A percentile compares a stretch with the other conserved stretches of the same genome.
Conservation (phyloP, 2,888 invertebrate genomes). For the Venusia cambrica region DNA sequence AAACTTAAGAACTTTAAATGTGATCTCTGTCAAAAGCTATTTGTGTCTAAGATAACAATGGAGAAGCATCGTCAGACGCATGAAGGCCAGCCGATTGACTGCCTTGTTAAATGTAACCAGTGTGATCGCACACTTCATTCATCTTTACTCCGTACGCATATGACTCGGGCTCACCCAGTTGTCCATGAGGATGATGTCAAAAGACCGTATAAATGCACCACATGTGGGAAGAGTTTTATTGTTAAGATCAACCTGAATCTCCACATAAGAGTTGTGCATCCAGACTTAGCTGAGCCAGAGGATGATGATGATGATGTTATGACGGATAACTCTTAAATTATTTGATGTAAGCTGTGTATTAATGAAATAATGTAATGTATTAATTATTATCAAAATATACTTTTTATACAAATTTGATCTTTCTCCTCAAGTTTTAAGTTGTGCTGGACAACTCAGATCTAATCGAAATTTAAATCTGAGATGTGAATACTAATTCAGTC, state of each 20-base stretch:
- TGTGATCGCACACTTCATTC: slow-evolving; percentile 73
- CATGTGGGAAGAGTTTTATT: slow-evolving; percentile 72
- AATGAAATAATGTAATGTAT: too few relatives aligned
- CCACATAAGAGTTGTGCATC: slow-evolving; percentile 72
- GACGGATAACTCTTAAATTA: slow-evolving; percentile 68
- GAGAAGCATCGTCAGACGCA: slow-evolving; percentile 69
- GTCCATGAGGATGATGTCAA: slow-evolving; percentile 69
- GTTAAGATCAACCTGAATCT: slow-evolving; percentile 72
- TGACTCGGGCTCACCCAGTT: slow-evolving; percentile 59
- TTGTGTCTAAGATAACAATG: slow-evolving; percentile 75
- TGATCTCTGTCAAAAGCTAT: slow-evolving; percentile 67
- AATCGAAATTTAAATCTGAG: too few relatives aligned
- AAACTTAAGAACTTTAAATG: slow-evolving; percentile 77
- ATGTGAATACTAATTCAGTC: too few relatives aligned
- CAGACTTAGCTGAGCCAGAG: slow-evolving; percentile 68
- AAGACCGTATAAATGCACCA: slow-evolving; percentile 68
- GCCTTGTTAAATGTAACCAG: slow-evolving; percentile 70
- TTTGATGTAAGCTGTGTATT: slow-evolving; percentile 37
- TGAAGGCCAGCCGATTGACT: slow-evolving; percentile 70
- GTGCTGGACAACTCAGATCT: too few relatives aligned
- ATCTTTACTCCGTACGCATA: slow-evolving; percentile 61
- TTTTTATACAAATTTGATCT: slow-evolving; percentile 54
- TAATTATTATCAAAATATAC: slow-evolving; percentile 59
- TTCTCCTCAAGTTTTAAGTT: too few relatives aligned
- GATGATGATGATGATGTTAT: slow-evolving; percentile 74